These are phyloP conservation scores for Crotophaga sulcirostris DNA, from an alignment of 2,113 vertebrate genomes.

Conservation along the genomic window DNA sequence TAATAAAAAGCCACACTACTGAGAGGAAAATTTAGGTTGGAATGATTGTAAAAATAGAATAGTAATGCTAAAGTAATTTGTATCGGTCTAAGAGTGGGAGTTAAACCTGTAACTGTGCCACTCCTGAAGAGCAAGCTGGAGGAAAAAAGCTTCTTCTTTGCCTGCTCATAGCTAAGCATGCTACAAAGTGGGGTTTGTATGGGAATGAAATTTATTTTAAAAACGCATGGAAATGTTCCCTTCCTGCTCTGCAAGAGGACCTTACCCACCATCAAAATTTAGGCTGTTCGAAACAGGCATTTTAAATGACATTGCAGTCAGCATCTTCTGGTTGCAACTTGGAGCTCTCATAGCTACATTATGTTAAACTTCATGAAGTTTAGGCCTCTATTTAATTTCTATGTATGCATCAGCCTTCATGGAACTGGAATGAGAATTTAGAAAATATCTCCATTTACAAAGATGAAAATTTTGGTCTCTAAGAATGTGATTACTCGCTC, in stretches of 20 bases:
- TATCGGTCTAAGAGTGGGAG: neutral
- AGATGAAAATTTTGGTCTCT: neutral
- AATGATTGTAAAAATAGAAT: conserved; percentile 2
- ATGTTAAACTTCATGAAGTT: neutral
- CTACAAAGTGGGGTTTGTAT: neutral
- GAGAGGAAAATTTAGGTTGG: neutral
- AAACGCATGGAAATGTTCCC: neutral
- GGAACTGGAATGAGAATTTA: neutral
- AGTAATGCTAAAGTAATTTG: conserved; percentile 26
- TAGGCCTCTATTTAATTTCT: neutral
- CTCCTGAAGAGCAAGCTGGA: neutral
- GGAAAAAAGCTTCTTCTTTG: neutral
- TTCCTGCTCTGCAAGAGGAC: neutral
- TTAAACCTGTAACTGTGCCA: neutral
- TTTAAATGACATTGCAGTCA: neutral
- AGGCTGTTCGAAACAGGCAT: neutral
- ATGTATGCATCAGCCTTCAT: neutral
- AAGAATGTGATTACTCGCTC: neutral
- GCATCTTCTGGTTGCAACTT: neutral
- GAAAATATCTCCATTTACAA: neutral
- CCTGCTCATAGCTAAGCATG: neutral
- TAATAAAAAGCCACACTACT: conserved; percentile 16
- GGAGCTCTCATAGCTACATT: neutral
- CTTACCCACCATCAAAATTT: neutral
- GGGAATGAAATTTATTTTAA: neutral